Evolutionary conservation across 1,140 invertebrate species (phyloP), one percentile per base, ranked within the genome.

Genomic region (Formica selysi): DNA sequence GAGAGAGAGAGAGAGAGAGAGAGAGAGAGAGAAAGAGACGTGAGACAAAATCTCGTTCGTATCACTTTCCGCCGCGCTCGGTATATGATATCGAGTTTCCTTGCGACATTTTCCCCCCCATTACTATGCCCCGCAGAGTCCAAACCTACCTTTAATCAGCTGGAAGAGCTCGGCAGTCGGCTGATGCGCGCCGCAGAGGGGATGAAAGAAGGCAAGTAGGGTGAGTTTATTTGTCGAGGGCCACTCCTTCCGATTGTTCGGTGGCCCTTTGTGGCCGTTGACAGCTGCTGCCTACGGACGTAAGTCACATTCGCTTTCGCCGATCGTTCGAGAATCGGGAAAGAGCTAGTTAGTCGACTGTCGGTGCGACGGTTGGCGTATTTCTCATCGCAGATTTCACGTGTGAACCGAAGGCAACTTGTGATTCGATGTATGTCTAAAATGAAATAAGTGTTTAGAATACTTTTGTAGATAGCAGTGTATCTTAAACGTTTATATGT

Each of bases 241-340:
- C 74, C 83, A 81, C n/a, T 88, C 84, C 83, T 86, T 88, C 78
- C 76, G 74, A 89, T 89, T 89, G 88, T 89, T 88, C 32, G 68
- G 57, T 41, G 22, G 48, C 44, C 61, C 76, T 89, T 89, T 89
- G 71, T 89, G 22, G 10, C 44, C 29, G 44, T 83, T 57, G 84
- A 62, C 88, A 88, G 88, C 87, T 86, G 88, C 76, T 85, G 48
- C 44, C 22, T 65, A 65, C 29, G 41, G 16, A 64, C 32, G 48
- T 44, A 61, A 86, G 87, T 89, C 64, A 78, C 59, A 76, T 64
- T 76, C 68, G 64, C 48, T 32, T 41, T 70, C 16, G n/a, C 7
- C 26, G 79, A 74, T 83, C 79, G 22, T 36, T 57, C 10, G 32
- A 22, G 51, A 71, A 57, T 81, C 78, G 48, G 51, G 44, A 57